Base-by-base conservation (phyloP, 2,888 invertebrate genomes). In the Aquatica leii region DNA sequence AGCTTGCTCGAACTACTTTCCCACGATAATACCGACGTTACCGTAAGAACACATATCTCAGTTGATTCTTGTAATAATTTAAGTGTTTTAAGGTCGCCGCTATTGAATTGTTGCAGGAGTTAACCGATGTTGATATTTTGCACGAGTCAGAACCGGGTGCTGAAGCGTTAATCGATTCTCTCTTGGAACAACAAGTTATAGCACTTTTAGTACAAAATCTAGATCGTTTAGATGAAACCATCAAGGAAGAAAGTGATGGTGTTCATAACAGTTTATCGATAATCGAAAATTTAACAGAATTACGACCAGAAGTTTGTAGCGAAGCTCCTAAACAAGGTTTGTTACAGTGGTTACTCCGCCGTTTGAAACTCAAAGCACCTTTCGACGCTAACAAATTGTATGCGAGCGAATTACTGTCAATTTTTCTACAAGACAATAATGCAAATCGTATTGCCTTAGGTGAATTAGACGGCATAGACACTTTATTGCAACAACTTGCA, bases 371-470 rank as follows among this genome's bases (percentile, higher is more conserved):
- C 35, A 96, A 97, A 83, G 85, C 91, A 49, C 94, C 96, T 8
- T 98, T 97, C 82, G 97, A 98, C 83, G 91, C 88, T 0, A 98
- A 98, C 80, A 98, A 97, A 82, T 83, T 98, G 50, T 99, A 98
- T 82, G 92, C 93, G 51, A 96, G 95, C 79, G 99, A 99, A 85
- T 92, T 99, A 69, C 83, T 99, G 50, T 95, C 98, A 12, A 97
- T 99, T 78, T 84, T 99, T 9, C 84, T 99, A 57, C 99, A 99
- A 84, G 92, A 92, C 69, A 92, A 93, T 68, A 91, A 91, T 62
- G 91, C 90, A 55, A 95, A 95, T 79, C 87, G 93, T 69, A 83
- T 89, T 55, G 79, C 92, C 18, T 83, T 97, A 17, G 97, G 98
- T n/a, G 94, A 95, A 74, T 80, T 95, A 43, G 98, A 98, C 78